phyloP scores from a whole-genome alignment of 2,113 vertebrate genomes.

The Catharus fuscescens region DNA sequence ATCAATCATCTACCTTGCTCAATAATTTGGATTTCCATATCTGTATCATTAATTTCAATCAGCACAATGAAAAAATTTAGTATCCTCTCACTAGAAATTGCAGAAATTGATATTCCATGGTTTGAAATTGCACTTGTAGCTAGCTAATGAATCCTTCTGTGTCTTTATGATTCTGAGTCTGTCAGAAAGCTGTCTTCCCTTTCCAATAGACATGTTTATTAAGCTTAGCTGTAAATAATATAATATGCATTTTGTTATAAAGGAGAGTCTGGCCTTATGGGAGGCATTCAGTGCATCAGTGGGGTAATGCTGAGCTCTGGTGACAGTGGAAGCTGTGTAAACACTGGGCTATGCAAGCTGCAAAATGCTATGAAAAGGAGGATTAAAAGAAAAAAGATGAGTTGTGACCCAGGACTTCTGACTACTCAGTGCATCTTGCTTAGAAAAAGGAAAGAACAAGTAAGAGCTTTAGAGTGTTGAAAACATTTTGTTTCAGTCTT shows the following conservation, averaged over 20 bases:
- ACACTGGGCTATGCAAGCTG: neutral
- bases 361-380: neutral
- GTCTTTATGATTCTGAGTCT: neutral
- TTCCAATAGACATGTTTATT: neutral
- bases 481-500: neutral
- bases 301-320: neutral
- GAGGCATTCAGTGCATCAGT: neutral
- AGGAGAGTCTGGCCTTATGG: neutral
- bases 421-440: neutral
- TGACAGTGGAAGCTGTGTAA: neutral
- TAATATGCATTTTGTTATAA: neutral
- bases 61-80: neutral
- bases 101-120: neutral
- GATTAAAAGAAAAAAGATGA: neutral
- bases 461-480: neutral
- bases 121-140: neutral
- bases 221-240: neutral
- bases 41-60: neutral
- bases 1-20: neutral
- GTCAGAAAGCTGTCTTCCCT: neutral
- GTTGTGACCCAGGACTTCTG: neutral
- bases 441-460: neutral
- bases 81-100: neutral
- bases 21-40: neutral
- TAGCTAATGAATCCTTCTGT: neutral